Percentiles rank a stretch among this genome's conserved stretches.
phyloP scores from a whole-genome alignment of 1,140 invertebrate genomes.

The Drosophila sproati region DNA sequence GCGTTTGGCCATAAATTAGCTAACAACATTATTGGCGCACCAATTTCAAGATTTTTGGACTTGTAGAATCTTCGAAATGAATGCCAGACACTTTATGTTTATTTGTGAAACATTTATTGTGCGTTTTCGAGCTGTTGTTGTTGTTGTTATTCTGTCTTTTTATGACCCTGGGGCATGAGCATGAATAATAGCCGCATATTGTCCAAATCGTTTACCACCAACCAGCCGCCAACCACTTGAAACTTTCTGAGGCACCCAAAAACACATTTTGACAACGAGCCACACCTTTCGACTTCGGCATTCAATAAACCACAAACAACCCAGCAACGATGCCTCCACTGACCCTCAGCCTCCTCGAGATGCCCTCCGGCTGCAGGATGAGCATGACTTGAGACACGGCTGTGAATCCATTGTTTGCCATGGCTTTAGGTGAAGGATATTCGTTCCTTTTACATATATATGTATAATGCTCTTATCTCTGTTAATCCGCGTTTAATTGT shows the following conservation, averaged over 20 bases:
- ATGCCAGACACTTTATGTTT: slow-evolving; percentile 61
- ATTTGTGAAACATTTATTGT: slow-evolving; percentile 34
- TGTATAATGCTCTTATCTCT: no score
- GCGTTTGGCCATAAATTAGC: slow-evolving; percentile 65
- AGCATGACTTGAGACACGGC: no score
- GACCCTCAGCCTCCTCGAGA: neutral
- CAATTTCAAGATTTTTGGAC: slow-evolving; percentile 50
- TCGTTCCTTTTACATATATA: no score
- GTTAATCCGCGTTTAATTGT: no score
- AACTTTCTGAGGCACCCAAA: slow-evolving; percentile 51
- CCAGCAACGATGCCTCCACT: neutral
- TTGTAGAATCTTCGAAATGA: slow-evolving; percentile 64
- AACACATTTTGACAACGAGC: slow-evolving; percentile 59
- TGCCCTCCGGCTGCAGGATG: slow-evolving; percentile 37
- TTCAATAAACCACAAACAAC: slow-evolving; percentile 28
- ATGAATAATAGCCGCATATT: slow-evolving; percentile 73
- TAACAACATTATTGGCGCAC: slow-evolving; percentile 69
- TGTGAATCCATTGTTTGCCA: no score
- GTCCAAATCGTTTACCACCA: slow-evolving; percentile 55
- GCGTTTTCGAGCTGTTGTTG: slow-evolving; percentile 41
- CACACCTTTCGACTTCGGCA: slow-evolving; percentile 57
- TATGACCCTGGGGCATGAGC: slow-evolving; percentile 45
- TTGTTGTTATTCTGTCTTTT: slow-evolving; percentile 33
- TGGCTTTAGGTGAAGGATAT: no score
- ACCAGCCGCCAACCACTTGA: slow-evolving; percentile 4